These are phyloP conservation scores for Pelvicachromis taeniatus DNA, from an alignment of 2,113 vertebrate genomes.

Conservation along the genomic window DNA sequence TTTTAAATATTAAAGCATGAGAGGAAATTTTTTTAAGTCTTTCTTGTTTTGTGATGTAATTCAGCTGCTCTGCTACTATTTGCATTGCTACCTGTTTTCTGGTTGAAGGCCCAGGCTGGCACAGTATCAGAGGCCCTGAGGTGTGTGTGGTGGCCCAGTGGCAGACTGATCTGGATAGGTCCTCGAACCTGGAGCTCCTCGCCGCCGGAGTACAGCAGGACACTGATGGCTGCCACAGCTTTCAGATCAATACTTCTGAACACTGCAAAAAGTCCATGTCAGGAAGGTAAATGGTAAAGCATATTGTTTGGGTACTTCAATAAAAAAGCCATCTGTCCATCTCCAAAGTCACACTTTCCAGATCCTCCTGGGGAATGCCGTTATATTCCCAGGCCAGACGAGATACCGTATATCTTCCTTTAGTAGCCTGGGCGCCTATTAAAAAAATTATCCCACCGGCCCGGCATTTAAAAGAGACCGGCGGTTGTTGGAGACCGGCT, in stretches of 20 bases:
- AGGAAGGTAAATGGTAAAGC: neutral
- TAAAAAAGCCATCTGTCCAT: neutral
- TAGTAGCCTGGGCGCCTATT: no score
- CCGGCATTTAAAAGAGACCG: no score
- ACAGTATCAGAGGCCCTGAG: slow-evolving; percentile 76
- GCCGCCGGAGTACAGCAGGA: slow-evolving; percentile 77
- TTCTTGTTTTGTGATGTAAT: neutral
- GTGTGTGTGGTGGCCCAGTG: slow-evolving; percentile 68
- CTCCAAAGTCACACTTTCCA: neutral
- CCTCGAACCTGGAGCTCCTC: slow-evolving; percentile 82
- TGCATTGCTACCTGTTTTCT: slow-evolving; percentile 77
- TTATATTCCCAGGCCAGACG: neutral
- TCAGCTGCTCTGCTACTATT: neutral
- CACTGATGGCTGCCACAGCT: slow-evolving; percentile 82
- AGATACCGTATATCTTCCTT: neutral
- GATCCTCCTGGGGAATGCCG: neutral
- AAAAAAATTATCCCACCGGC: no score
- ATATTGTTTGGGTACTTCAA: neutral
- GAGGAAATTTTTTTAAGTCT: neutral
- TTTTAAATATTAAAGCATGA: neutral
- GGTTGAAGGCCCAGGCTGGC: slow-evolving; percentile 88
- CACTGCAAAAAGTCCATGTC: slow-evolving; percentile 56
- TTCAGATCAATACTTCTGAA: slow-evolving; percentile 80
- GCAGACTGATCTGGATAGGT: slow-evolving; percentile 84
- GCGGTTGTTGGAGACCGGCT: no score